Conservation (phyloP, 2,888 invertebrate genomes). For the Rhabditoides inermis region DNA sequence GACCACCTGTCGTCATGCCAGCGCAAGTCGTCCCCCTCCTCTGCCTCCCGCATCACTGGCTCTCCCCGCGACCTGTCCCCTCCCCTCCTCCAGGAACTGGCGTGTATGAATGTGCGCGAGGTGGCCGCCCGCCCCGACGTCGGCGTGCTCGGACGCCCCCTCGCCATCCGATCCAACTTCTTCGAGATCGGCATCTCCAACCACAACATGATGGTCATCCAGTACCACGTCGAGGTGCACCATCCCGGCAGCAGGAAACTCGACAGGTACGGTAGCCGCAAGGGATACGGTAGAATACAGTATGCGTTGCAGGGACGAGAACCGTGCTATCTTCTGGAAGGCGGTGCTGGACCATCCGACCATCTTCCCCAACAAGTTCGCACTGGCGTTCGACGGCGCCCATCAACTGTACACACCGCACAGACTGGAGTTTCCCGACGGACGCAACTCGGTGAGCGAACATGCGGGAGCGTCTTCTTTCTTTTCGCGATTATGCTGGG, state of each 20-base stretch:
- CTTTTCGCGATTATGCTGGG: no score
- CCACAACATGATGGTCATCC: constrained; percentile 33
- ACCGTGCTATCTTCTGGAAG: constrained; percentile 45
- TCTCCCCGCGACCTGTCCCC: constrained; percentile 15
- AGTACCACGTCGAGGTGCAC: constrained; percentile 46
- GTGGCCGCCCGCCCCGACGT: constrained; percentile 33
- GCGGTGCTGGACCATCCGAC: constrained; percentile 29
- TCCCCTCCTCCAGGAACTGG: constrained; percentile 26
- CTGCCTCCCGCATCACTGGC: constrained; percentile 8
- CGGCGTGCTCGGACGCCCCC: constrained; percentile 31
- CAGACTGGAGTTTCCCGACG: constrained; percentile 35
- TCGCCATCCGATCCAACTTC: constrained; percentile 40
- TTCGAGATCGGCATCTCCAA: constrained; percentile 35
- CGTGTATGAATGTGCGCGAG: constrained; percentile 34
- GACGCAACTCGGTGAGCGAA: constrained; percentile 15
- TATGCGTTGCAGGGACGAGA: constrained; percentile 38
- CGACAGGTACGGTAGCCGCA: constrained; percentile 23
- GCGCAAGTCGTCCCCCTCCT: constrained; percentile 11
- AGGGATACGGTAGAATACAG: not conserved
- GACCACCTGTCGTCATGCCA: constrained; percentile 7
- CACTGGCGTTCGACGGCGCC: constrained; percentile 43
- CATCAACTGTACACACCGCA: constrained; percentile 37
- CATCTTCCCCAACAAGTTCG: constrained; percentile 39
- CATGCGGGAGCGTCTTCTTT: no score
- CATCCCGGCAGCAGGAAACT: constrained; percentile 42